Percentiles rank a stretch among this genome's conserved stretches.
Conservation (phyloP, 2,113 vertebrate genomes). For the Myiagra hebetior region DNA sequence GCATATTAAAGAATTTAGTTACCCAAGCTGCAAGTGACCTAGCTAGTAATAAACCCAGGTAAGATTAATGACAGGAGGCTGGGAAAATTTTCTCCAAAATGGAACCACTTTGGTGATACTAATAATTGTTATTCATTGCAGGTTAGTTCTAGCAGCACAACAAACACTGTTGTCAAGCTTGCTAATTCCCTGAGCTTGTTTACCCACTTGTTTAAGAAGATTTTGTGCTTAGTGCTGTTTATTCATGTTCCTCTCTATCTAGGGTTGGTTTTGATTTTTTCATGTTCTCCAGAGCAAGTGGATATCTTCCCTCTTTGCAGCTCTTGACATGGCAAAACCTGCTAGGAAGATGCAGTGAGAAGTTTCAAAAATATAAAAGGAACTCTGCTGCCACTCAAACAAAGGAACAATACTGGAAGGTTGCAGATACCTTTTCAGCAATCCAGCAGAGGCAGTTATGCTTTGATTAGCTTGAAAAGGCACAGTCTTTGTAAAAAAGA, state of each 20-base stretch:
- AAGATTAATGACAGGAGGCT: slow-evolving; percentile 63
- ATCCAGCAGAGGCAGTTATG: neutral
- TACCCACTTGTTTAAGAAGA: slow-evolving; percentile 42
- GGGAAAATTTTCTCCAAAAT: slow-evolving; percentile 34
- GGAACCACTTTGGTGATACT: slow-evolving; percentile 11
- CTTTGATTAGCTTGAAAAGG: neutral
- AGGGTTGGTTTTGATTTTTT: neutral
- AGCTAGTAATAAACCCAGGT: slow-evolving; percentile 48
- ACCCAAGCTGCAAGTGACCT: slow-evolving; percentile 11
- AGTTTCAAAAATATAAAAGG: neutral
- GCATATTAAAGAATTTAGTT: slow-evolving; percentile 45
- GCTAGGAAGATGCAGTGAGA: neutral
- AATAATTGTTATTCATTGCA: slow-evolving; percentile 64
- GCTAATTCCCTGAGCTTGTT: slow-evolving; percentile 45
- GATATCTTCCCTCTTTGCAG: neutral
- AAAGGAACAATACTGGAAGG: neutral
- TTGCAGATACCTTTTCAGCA: neutral
- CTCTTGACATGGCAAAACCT: neutral
- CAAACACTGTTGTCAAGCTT: slow-evolving; percentile 22
- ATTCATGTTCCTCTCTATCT: neutral
- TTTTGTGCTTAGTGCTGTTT: slow-evolving; percentile 4
- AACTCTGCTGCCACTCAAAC: neutral
- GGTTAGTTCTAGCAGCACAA: neutral
- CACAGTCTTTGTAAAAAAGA: neutral
- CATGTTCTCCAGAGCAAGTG: neutral